Conservation (phyloP, 1,140 invertebrate genomes). For the Idris sp. region DNA sequence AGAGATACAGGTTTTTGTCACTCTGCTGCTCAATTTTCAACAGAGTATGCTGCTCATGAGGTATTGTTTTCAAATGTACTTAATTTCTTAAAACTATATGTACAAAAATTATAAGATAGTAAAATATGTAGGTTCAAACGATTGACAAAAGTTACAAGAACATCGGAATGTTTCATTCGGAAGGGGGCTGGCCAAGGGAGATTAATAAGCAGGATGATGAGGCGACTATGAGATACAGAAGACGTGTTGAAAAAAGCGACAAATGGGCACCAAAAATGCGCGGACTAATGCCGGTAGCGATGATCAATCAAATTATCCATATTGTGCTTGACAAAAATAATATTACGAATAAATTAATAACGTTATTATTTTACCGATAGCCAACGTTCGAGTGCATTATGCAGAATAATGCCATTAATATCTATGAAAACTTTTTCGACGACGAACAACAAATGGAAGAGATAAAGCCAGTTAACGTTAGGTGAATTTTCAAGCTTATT, state of each 20-base stretch:
- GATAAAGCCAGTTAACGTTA: slow-evolving; percentile 76
- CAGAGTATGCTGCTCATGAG: slow-evolving; percentile 84
- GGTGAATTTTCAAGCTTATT: slow-evolving; percentile 60
- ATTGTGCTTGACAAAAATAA: too few relatives aligned
- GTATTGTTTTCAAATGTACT: slow-evolving; percentile 69
- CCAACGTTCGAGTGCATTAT: too few relatives aligned
- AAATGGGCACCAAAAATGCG: slow-evolving; percentile 89
- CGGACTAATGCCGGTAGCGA: slow-evolving; percentile 80
- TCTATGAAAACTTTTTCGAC: slow-evolving; percentile 92
- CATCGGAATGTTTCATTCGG: slow-evolving; percentile 91
- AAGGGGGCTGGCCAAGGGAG: slow-evolving; percentile 98
- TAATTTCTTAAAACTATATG: not conserved
- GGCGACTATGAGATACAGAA: slow-evolving; percentile 88
- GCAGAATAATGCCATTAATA: slow-evolving; percentile 93
- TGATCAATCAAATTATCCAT: too few relatives aligned
- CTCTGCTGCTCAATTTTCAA: slow-evolving; percentile 80
- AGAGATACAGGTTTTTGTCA: slow-evolving; percentile 80
- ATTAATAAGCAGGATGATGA: slow-evolving; percentile 93
- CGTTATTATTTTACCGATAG: too few relatives aligned
- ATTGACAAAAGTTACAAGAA: slow-evolving; percentile 85
- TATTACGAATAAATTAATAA: too few relatives aligned
- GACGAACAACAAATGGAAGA: slow-evolving; percentile 82
- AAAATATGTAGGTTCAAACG: slow-evolving; percentile 80
- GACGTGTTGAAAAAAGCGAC: slow-evolving; percentile 97
- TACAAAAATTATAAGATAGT: not conserved